Base-by-base conservation (phyloP, 2,113 vertebrate genomes). In the Spea multiplicata region DNA sequence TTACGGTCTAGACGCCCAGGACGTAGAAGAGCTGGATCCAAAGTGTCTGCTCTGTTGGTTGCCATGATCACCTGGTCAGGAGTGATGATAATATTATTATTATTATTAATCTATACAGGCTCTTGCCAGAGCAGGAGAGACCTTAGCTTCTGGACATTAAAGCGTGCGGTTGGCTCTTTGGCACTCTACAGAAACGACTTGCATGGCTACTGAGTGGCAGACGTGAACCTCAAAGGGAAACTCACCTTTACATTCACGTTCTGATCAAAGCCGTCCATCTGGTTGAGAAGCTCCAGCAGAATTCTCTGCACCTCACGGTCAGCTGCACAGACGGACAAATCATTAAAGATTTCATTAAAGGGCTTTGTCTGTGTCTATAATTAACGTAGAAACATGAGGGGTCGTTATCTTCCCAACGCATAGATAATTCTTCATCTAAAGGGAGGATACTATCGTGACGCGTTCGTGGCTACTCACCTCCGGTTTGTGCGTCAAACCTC, bases 191-290 rank as follows among this genome's bases (percentile, higher is more conserved):
- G 2, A 30, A 30, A 30, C 1, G 30, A 30, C 30, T 30, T 30
- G n/a, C n/a, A n/a, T n/a, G n/a, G n/a, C n/a, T n/a, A n/a, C n/a
- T n/a, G 30, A 30, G 30, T 0, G 17, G 8, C 5, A 4, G 44
- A 9, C 4, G 4, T 1, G 16, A 13, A 3, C 3, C 5, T 5
- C 0, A 6, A 48, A 6, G 66, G 44, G 1, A 47, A 7, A 2
- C 83, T 84, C 71, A 96, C 96, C 95, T 97, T 97, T 66, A 98
- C 96, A 0, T 98, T 98, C 78, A 98, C 96, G 0, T 95, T 98
- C 89, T 98, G 96, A 84, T 98, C 96, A 5, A 98, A 98, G 44
- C 96, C 96, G 0, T 98, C 96, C 96, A 98, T 98, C 85, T 98
- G 96, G 83, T 98, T 98, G 2, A 98, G 93, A 50, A 98, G 92